Base-by-base conservation (phyloP, 1,140 invertebrate genomes). In the Patella vulgata region DNA sequence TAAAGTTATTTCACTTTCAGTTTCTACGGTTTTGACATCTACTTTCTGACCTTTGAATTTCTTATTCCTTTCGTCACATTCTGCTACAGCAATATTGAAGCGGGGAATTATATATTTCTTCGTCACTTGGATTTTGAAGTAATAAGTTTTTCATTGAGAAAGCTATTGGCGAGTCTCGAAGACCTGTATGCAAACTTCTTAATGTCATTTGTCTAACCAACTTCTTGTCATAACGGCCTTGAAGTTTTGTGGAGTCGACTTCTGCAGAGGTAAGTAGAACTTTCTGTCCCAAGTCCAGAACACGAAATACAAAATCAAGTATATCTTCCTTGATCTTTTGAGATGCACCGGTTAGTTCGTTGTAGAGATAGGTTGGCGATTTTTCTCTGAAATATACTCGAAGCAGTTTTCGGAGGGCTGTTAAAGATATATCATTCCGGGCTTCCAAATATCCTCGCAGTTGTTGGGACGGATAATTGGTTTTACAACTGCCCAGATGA, bases 371-470 rank as follows among this genome's bases (percentile, higher is more conserved):
- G n/a, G n/a, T n/a, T n/a, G n/a, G n/a, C n/a, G n/a, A n/a, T n/a
- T n/a, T n/a, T n/a, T n/a, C n/a, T n/a, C n/a, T n/a, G n/a, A n/a
- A n/a, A n/a, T n/a, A n/a, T n/a, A n/a, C n/a, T n/a, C n/a, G n/a
- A n/a, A n/a, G n/a, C n/a, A n/a, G n/a, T n/a, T n/a, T n/a, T n/a
- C n/a, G n/a, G n/a, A n/a, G n/a, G n/a, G n/a, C n/a, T n/a, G n/a
- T n/a, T n/a, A n/a, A n/a, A n/a, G n/a, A n/a, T n/a, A n/a, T n/a
- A n/a, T n/a, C n/a, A n/a, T n/a, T n/a, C n/a, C n/a, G n/a, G n/a
- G n/a, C n/a, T n/a, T n/a, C n/a, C n/a, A 47, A 21, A 47, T 47
- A 47, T 14, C 21, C 46, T 23, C 46, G 9, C 11, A 47, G 46
- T 14, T 11, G 46, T 47, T 47, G 46, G 21, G 11, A 11, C 9